Conservation (phyloP, 1,140 invertebrate genomes). For the Cephus cinctus region DNA sequence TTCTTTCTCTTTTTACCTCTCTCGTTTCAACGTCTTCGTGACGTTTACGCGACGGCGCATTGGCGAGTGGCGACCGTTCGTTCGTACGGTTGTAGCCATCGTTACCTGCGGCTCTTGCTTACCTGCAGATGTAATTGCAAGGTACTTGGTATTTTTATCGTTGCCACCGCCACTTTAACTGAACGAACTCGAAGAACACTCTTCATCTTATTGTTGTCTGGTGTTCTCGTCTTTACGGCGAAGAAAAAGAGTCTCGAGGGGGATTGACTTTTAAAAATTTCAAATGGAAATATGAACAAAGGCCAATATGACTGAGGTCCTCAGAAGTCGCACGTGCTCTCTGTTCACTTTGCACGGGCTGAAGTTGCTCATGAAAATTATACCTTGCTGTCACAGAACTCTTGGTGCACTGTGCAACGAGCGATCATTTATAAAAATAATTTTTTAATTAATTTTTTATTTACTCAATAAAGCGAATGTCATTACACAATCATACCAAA, state of each 20-base stretch:
- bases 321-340: conserved; percentile 16
- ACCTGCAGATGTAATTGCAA: conserved; percentile 47
- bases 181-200: conserved; percentile 27
- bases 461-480: not conserved
- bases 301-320: conserved; percentile 28
- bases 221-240: conserved; percentile 45
- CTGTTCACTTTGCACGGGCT: conserved; percentile 11
- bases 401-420: no score
- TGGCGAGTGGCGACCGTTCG: no score
- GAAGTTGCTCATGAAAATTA: conserved; percentile 9
- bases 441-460: no score
- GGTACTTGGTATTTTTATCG: conserved; percentile 50
- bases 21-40: no score
- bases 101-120: no score
- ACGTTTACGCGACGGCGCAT: no score
- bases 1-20: no score
- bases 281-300: conserved; percentile 47
- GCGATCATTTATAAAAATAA: no score
- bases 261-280: conserved; percentile 36
- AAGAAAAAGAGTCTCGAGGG: conserved; percentile 30
- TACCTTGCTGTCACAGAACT: no score
- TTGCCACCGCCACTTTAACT: conserved; percentile 45
- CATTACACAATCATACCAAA: not conserved
- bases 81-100: not conserved
- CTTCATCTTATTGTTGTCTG: conserved; percentile 50